Evolutionary conservation across 2,113 vertebrate genomes (phyloP).

Genomic region (Thamnaconus septentrionalis): DNA sequence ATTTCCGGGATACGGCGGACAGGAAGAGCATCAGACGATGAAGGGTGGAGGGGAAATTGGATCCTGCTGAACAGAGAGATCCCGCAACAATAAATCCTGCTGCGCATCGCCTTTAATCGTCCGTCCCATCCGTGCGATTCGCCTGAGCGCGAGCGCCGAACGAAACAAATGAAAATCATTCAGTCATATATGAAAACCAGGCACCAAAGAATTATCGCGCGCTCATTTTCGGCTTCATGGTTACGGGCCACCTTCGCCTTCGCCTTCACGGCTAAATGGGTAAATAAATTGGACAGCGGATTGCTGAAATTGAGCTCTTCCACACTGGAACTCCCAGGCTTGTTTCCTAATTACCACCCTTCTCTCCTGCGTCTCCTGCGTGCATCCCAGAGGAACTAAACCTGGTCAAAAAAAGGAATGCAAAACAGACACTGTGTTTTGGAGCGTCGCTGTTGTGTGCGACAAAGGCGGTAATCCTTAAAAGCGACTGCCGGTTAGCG

Average conservation of each 20-base stretch:
- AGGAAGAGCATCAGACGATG: too few relatives aligned
- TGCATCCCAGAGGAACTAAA: slow-evolving; percentile 2
- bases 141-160: slow-evolving; percentile 18
- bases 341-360: background rate
- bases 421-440: background rate
- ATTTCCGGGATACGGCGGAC: slow-evolving; percentile 3
- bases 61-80: background rate
- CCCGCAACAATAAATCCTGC: background rate
- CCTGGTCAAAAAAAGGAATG: background rate
- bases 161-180: too few relatives aligned
- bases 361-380: slow-evolving; percentile 1
- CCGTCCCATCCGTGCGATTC: slow-evolving; percentile 9
- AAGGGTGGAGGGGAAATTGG: background rate
- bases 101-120: slow-evolving; percentile 34
- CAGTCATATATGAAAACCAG: too few relatives aligned
- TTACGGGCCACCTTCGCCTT: slow-evolving; percentile 3
- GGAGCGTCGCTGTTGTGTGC: background rate
- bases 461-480: slow-evolving; percentile 18
- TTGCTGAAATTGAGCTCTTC: slow-evolving; percentile 4
- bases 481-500: slow-evolving; percentile 18
- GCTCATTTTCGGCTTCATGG: slow-evolving; percentile 8
- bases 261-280: slow-evolving; percentile 6
- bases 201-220: background rate
- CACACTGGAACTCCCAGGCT: background rate
- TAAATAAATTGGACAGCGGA: background rate